Conservation (phyloP, 1,140 invertebrate genomes). For the Meloidogyne hapla region DNA sequence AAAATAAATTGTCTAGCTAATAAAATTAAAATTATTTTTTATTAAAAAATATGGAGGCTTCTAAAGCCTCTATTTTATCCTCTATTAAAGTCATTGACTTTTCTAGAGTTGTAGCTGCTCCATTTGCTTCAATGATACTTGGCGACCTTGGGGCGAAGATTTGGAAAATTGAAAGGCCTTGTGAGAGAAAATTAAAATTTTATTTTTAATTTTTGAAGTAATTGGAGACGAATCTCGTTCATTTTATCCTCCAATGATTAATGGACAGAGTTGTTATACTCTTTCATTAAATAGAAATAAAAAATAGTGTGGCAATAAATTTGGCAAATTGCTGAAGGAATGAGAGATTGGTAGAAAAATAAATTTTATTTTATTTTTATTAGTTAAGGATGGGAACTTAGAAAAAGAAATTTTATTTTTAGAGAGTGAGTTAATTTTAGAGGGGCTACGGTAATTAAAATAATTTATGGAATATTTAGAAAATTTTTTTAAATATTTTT, state of each 20-base stretch:
- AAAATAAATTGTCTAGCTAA: not conserved
- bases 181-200: conserved; percentile 41
- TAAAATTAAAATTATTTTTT: not conserved
- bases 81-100: conserved; percentile 79
- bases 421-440: too few relatives aligned
- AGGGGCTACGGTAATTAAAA: too few relatives aligned
- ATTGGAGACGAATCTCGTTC: conserved; percentile 83
- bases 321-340: conserved; percentile 76
- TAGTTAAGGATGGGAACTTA: too few relatives aligned
- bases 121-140: conserved; percentile 87
- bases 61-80: conserved; percentile 64
- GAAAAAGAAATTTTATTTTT: too few relatives aligned
- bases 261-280: conserved; percentile 80
- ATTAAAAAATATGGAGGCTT: not conserved
- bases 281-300: conserved; percentile 88
- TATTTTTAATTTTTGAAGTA: conserved; percentile 55
- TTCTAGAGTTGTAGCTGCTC: conserved; percentile 79
- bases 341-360: conserved; percentile 71
- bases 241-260: conserved; percentile 88
- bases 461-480: too few relatives aligned
- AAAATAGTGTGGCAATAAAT: conserved; percentile 85
- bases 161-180: conserved; percentile 74
- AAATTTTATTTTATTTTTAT: too few relatives aligned
- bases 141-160: conserved; percentile 90
- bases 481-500: too few relatives aligned